Evolutionary conservation across 2,113 vertebrate species (phyloP).

Genomic region (Cebidichthys violaceus): DNA sequence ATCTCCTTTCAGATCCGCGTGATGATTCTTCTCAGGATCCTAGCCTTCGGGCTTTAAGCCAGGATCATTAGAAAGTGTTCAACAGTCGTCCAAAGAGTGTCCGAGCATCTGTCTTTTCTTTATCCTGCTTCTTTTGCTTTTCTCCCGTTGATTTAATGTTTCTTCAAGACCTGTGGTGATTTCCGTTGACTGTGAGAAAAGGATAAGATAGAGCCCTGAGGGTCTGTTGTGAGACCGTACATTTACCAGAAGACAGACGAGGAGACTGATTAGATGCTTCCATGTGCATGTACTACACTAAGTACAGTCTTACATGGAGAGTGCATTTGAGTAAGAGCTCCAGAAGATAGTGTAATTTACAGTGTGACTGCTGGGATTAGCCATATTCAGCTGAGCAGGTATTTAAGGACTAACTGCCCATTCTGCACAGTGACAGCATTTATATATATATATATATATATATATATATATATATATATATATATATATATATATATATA

Average conservation of each 20-base stretch:
- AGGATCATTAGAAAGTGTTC: constrained; percentile 72
- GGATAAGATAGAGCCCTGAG: constrained; percentile 2
- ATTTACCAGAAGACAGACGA: background rate
- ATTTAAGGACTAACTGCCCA: background rate
- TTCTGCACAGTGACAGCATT: background rate
- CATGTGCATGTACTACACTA: background rate
- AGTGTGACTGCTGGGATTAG: constrained; percentile 12
- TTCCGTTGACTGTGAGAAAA: constrained; percentile 35
- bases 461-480: background rate
- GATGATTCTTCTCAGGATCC: constrained; percentile 60
- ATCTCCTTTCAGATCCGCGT: constrained; percentile 63
- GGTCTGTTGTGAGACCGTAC: background rate
- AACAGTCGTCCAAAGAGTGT: constrained; percentile 50
- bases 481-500: too few species aligned
- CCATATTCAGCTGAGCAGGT: background rate
- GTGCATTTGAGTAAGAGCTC: constrained; percentile 8
- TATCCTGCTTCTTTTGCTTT: constrained; percentile 17
- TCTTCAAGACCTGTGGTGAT: constrained; percentile 29
- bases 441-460: background rate
- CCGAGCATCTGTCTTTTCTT: constrained; percentile 26
- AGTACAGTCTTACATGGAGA: constrained; percentile 6
- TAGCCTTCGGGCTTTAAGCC: constrained; percentile 56
- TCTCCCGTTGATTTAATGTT: constrained; percentile 51
- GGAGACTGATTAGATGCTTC: background rate
- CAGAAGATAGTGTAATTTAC: background rate